Evolutionary conservation across 2,888 invertebrate species (phyloP).

Genomic region (Agrilus mali): DNA sequence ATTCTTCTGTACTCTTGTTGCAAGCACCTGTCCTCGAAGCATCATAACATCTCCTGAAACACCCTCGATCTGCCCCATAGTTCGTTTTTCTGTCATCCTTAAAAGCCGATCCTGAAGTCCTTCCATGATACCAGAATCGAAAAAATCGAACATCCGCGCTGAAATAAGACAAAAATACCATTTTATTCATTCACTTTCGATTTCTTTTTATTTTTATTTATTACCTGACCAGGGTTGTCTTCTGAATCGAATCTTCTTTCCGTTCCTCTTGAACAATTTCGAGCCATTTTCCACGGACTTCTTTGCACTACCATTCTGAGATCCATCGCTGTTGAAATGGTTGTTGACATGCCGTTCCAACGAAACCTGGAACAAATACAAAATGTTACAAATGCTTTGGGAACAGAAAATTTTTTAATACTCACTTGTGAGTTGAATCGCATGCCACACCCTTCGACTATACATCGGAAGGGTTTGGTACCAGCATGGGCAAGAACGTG

Average conservation of each 20-base stretch:
- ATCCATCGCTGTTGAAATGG: slow-evolving; percentile 65
- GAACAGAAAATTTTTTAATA: slow-evolving; percentile 8
- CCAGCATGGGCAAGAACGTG: slow-evolving; percentile 85
- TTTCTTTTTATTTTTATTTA: slow-evolving; percentile 18
- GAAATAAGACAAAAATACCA: slow-evolving; percentile 26
- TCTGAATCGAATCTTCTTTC: slow-evolving; percentile 76
- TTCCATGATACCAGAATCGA: slow-evolving; percentile 88
- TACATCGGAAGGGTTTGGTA: slow-evolving; percentile 90
- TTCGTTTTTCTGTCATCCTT: slow-evolving; percentile 43
- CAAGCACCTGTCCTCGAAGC: slow-evolving; percentile 57
- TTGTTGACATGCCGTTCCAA: slow-evolving; percentile 88
- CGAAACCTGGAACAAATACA: slow-evolving; percentile 47
- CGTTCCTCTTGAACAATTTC: slow-evolving; percentile 74
- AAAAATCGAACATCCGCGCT: slow-evolving; percentile 91
- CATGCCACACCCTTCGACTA: slow-evolving; percentile 86
- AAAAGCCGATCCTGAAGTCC: slow-evolving; percentile 72
- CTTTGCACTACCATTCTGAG: slow-evolving; percentile 46
- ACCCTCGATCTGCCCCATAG: slow-evolving; percentile 46
- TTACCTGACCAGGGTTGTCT: slow-evolving; percentile 84
- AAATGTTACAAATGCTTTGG: not conserved
- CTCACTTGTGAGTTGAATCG: slow-evolving; percentile 77
- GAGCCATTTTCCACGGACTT: slow-evolving; percentile 64
- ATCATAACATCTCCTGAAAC: slow-evolving; percentile 54
- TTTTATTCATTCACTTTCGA: slow-evolving; percentile 9
- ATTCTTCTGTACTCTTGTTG: slow-evolving; percentile 48